Evolutionary conservation across 2,888 invertebrate genomes (phyloP).

Genomic region (Microctonus aethiopoides): DNA sequence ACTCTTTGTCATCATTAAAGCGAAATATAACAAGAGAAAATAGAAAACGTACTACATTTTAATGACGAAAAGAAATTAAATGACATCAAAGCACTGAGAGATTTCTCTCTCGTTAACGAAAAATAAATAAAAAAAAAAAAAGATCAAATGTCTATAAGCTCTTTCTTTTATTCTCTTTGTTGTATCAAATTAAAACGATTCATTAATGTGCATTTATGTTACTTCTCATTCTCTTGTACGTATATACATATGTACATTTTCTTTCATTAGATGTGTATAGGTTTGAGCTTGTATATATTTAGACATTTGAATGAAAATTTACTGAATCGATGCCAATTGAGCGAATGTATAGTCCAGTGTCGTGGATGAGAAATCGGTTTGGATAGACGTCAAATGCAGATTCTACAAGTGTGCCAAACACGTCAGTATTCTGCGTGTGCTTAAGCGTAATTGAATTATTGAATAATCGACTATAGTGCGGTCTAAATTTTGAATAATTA

Average conservation of each 20-base stretch:
- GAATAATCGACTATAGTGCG: slow-evolving; percentile 22
- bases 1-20: neutral
- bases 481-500: slow-evolving; percentile 33
- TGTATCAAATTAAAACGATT: too few relatives aligned
- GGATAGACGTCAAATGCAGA: slow-evolving; percentile 55
- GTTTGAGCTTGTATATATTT: neutral
- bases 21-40: neutral
- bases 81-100: neutral
- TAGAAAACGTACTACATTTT: too few relatives aligned
- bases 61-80: too few relatives aligned
- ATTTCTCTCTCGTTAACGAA: too few relatives aligned
- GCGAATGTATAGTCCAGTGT: neutral
- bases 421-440: slow-evolving; percentile 33
- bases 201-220: too few relatives aligned
- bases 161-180: neutral
- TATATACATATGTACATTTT: neutral
- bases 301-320: neutral
- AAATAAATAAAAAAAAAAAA: neutral
- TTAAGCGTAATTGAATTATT: slow-evolving; percentile 30
- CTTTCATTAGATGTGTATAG: neutral
- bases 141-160: neutral
- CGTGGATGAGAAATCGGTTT: slow-evolving; percentile 14
- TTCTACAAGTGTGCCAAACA: slow-evolving; percentile 57
- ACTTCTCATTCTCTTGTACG: neutral
- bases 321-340: slow-evolving; percentile 31